Conservation (phyloP, 1,140 invertebrate genomes). For the Brachystomella parvula region DNA sequence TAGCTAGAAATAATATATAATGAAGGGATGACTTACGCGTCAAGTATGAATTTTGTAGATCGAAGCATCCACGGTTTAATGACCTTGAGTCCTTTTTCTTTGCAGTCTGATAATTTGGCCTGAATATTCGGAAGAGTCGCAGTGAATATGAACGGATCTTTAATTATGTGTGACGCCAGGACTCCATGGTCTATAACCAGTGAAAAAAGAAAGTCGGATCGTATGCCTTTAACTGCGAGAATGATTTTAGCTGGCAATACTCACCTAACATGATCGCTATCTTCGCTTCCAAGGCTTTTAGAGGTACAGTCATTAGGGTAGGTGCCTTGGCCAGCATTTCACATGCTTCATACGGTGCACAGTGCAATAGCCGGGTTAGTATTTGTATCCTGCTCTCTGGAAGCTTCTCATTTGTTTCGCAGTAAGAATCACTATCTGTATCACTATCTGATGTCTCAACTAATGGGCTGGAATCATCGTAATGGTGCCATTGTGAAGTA, state of each 20-base stretch:
- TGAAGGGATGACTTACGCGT: conserved; percentile 16
- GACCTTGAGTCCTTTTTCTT: conserved; percentile 43
- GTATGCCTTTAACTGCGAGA: not conserved
- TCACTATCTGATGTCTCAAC: not conserved
- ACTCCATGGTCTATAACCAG: conserved; percentile 41
- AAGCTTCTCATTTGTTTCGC: not conserved
- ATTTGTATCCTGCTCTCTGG: not conserved
- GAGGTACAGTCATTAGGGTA: not conserved
- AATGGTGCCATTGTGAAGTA: not conserved
- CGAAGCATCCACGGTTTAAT: conserved; percentile 53
- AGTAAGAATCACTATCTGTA: not conserved
- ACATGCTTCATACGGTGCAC: not conserved
- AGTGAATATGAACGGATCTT: conserved; percentile 49
- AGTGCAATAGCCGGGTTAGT: not conserved
- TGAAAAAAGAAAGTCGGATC: not conserved
- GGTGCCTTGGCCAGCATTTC: not conserved
- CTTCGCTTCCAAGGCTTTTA: not conserved
- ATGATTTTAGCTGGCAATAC: not conserved
- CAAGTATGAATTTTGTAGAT: conserved; percentile 40
- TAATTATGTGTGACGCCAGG: conserved; percentile 44
- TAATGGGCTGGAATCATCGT: no score
- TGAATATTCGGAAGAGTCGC: conserved; percentile 43
- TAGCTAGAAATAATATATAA: no score
- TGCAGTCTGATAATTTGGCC: conserved; percentile 43
- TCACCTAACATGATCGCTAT: not conserved